Conservation (phyloP, 2,797 vertebrate genomes). For the Galaxias olidus region DNA sequence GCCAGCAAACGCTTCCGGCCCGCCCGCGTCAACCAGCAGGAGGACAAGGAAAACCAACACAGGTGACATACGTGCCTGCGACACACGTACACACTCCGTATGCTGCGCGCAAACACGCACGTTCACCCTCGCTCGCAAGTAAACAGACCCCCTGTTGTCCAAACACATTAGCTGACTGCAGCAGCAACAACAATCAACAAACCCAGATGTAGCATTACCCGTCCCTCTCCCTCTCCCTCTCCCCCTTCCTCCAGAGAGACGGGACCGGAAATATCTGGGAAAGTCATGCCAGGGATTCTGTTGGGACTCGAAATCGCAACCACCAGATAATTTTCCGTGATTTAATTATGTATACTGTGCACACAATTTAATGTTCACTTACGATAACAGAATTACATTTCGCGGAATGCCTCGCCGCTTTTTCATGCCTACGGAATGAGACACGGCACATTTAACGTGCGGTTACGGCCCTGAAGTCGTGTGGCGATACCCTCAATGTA, state of each 20-base stretch:
- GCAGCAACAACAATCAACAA: conserved; percentile 35
- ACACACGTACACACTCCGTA: not conserved
- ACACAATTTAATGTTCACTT: conserved; percentile 29
- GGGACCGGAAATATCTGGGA: conserved; percentile 35
- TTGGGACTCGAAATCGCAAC: conserved; percentile 33
- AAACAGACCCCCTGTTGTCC: conserved; percentile 15
- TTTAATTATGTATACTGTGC: conserved; percentile 22
- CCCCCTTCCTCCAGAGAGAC: conserved; percentile 23
- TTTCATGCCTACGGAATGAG: no score
- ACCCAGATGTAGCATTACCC: conserved; percentile 39
- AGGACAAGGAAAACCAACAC: conserved; percentile 94
- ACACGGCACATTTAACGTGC: no score
- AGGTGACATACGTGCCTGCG: conserved; percentile 65
- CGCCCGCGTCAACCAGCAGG: conserved; percentile 75
- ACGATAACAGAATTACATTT: not conserved
- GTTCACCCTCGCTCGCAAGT: not conserved
- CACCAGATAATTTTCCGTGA: conserved; percentile 28
- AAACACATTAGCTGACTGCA: conserved; percentile 27
- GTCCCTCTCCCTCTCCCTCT: no score
- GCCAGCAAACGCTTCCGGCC: conserved; percentile 91
- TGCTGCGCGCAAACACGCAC: no score
- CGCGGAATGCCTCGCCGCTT: no score
- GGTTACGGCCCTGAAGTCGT: no score
- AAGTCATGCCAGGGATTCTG: conserved; percentile 31
- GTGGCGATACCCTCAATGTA: no score